phyloP scores from a whole-genome alignment of 2,113 vertebrate species.

The Hypomesus transpacificus region DNA sequence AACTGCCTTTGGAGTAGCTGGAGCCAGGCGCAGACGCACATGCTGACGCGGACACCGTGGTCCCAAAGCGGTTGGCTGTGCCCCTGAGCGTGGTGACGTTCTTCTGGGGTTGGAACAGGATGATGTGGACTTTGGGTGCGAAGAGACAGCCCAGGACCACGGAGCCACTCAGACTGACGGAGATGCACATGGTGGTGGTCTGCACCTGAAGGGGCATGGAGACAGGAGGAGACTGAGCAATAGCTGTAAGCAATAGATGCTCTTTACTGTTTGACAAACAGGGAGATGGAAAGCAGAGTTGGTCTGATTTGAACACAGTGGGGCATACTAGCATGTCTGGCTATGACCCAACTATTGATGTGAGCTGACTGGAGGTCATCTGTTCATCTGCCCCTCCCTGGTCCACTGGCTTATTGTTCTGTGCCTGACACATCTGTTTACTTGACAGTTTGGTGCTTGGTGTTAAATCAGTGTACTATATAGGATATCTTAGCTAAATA shows the following conservation, averaged over 20 bases:
- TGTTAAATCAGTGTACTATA: too few species aligned
- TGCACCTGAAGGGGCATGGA: conserved; percentile 80
- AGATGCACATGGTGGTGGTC: conserved; percentile 98
- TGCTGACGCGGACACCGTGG: conserved; percentile 56
- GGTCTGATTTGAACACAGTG: too few species aligned
- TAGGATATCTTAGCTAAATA: too few species aligned
- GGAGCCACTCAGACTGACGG: conserved; percentile 93
- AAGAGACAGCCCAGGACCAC: conserved; percentile 96
- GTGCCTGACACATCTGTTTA: too few species aligned
- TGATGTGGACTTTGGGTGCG: conserved; percentile 94
- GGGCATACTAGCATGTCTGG: neutral
- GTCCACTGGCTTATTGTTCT: too few species aligned
- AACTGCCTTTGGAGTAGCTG: conserved; percentile 80
- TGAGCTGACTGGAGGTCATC: neutral
- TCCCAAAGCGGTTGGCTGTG: conserved; percentile 82
- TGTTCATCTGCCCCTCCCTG: too few species aligned
- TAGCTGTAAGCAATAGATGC: too few species aligned
- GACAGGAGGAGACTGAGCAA: neutral
- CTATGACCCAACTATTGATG: neutral
- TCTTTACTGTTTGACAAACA: too few species aligned
- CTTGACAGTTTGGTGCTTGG: too few species aligned
- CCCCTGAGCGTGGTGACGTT: conserved; percentile 86
- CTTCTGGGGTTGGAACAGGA: conserved; percentile 98
- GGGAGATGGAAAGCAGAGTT: too few species aligned
- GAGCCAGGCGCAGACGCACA: conserved; percentile 57